Conservation (phyloP, 2,113 vertebrate genomes). For the Merops nubicus region DNA sequence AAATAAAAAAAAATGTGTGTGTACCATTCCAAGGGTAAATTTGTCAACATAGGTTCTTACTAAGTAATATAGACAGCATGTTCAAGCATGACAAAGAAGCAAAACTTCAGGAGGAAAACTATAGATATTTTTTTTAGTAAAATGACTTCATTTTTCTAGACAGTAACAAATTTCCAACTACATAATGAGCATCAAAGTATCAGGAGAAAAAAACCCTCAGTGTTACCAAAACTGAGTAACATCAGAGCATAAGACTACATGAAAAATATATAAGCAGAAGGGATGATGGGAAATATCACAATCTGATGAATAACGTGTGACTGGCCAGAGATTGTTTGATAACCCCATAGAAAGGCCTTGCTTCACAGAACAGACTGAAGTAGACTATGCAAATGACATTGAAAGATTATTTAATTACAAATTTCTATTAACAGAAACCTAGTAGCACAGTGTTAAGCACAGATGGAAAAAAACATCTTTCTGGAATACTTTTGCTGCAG, state of each 20-base stretch:
- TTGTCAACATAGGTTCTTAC: not conserved
- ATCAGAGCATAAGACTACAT: not conserved
- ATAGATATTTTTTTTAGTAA: not conserved
- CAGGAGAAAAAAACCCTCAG: not conserved
- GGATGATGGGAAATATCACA: not conserved
- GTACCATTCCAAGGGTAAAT: not conserved
- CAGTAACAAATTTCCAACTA: not conserved
- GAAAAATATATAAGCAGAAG: not conserved
- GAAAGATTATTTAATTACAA: not conserved
- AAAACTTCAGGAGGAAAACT: not conserved
- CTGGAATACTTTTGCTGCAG: not conserved
- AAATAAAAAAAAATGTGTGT: too few species aligned
- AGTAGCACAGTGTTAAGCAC: not conserved
- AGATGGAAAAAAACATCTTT: not conserved
- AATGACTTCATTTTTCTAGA: not conserved
- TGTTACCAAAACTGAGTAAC: not conserved
- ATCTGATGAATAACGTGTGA: not conserved
- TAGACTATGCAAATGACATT: not conserved
- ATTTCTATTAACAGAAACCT: not conserved
- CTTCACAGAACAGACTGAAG: not conserved
- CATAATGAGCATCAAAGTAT: not conserved
- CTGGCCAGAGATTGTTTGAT: not conserved
- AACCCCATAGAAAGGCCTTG: not conserved
- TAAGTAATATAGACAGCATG: not conserved
- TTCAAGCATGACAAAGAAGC: not conserved